Evolutionary conservation across 1,140 invertebrate genomes (phyloP), one percentile per base, ranked within the genome.

Genomic region (Drosophila ercepeae): DNA sequence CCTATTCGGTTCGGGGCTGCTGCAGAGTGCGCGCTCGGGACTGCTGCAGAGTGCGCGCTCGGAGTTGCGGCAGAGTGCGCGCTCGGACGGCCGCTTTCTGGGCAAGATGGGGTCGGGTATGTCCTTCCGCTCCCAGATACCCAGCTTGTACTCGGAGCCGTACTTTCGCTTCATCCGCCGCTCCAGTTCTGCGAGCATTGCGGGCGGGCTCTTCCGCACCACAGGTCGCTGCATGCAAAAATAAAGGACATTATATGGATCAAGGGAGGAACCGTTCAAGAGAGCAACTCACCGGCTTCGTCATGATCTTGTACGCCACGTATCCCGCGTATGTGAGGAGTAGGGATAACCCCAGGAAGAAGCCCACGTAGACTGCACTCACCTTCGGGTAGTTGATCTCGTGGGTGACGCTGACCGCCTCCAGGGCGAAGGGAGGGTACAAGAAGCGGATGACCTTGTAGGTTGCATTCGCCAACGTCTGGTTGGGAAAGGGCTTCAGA

Each of bases 371-470:
- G 1, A 48, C 3, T 3, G 0, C 0, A 13, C 18, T 39, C 11
- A 45, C 11, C 19, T 59, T 14, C 16, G 68, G 68, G 45, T 32
- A 29, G 9, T 6, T 9, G 19, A 71, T 64, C 27, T 39, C 27
- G 1, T 25, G 45, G 7, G 21, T 41, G 7, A 71, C 8, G 6
- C 57, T 6, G 8, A 71, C 52, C 4, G 4, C 9, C 4, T 46
- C 18, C 9, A 51, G 0, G 7, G 36, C 64, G 9, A n/a, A 59
- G 8, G 68, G 68, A 1, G 68, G 64, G 27, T 69, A 71, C 4
- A 71, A 36, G 14, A 71, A 71, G 16, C 68, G 27, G 5, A 50
- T 5, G 3, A 71, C 4, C 34, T 69, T 71, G 21, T 23, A 58
- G 13, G 68, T 69, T 19, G 16, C 29, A 45, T 70, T 70, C 25